Evolutionary conservation across 2,888 invertebrate genomes (phyloP), one percentile per base, ranked within the genome.

Genomic region (Cheilosia impressa): DNA sequence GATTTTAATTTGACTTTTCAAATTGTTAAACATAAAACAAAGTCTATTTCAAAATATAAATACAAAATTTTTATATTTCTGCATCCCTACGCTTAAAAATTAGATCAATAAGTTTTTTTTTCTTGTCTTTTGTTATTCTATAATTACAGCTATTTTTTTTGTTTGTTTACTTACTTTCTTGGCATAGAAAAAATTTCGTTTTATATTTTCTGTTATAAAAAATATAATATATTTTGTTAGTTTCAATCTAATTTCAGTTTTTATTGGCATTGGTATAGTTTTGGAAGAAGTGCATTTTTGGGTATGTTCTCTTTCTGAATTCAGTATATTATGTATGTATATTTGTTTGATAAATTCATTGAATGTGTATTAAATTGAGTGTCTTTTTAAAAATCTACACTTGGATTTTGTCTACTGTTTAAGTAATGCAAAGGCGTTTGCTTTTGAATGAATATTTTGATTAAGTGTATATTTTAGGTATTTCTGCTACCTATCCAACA

Each of bases 251-350:
- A 52, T 76, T 75, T 76, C 72, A 85, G 55, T 85, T 27, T 75
- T 77, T 76, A 81, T 77, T 85, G 81, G 80, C 84, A 85, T 85
- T 85, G 85, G 85, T 80, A 81, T 81, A 24, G 68, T 72, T 84
- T 84, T 84, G 84, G 84, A 84, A 84, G 84, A 80, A 84, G 73
- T 78, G 57, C 52, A 65, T 62, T 68, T 55, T 83, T 78, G 77
- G 77, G 53, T 38, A 63, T 10, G 10, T 53, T 60, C 27, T 69
- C 17, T 31, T 27, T 62, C 17, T 65, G 50, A 68, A 50, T 58
- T 62, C n/a, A 38, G n/a, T 47, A 57, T 47, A 9, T 58, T 47
- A 9, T 58, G 27, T 53, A 17, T 55, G 27, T 31, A n/a, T 22
- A 17, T 38, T 47, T 63, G 15, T 24, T 10, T 43, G 22, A 4